phyloP scores from a whole-genome alignment of 2,113 vertebrate species.

The Poeciliopsis occidentalis region DNA sequence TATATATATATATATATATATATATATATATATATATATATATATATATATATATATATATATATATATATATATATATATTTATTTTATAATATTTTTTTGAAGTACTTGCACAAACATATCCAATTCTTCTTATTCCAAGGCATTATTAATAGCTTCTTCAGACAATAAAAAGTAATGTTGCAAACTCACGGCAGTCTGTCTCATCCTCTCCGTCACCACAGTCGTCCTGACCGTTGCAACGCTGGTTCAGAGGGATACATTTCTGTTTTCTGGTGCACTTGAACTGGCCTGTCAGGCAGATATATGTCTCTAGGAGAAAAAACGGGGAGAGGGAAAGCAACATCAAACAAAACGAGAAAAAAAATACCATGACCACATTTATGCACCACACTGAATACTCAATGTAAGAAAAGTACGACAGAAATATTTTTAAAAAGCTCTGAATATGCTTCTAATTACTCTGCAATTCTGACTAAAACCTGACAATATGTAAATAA shows the following conservation, averaged over 20 bases:
- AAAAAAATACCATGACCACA: neutral
- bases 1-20: no score
- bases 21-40: no score
- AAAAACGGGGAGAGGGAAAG: neutral
- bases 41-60: no score
- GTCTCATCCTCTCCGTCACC: conserved; percentile 95
- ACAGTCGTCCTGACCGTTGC: conserved; percentile 96
- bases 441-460: neutral
- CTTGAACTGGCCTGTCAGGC: conserved; percentile 96
- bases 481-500: neutral
- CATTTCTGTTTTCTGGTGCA: conserved; percentile 95
- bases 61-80: no score
- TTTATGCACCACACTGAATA: neutral
- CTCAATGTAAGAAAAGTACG: neutral
- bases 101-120: neutral
- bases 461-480: neutral
- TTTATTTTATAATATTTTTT: no score
- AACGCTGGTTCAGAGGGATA: conserved; percentile 94
- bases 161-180: conserved; percentile 12
- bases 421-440: neutral
- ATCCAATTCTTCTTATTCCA: neutral
- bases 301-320: conserved; percentile 92
- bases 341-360: conserved; percentile 13
- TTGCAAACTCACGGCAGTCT: conserved; percentile 86
- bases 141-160: neutral